Conservation (phyloP, 2,113 vertebrate species). For the Cyphomyrus plagiostoma region DNA sequence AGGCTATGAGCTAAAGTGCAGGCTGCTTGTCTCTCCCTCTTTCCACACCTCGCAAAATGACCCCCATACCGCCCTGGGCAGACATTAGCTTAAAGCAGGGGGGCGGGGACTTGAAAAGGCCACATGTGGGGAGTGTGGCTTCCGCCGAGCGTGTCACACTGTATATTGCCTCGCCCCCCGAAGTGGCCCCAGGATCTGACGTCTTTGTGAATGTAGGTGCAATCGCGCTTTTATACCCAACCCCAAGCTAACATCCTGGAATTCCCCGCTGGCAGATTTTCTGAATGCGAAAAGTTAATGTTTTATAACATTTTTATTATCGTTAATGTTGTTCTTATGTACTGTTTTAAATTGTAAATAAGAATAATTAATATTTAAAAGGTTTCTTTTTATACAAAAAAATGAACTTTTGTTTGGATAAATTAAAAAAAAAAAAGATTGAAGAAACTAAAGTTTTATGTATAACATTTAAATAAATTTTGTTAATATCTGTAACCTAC, state of each 20-base stretch:
- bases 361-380: conserved; percentile 96
- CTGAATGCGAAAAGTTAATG: conserved; percentile 67
- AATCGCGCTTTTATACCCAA: conserved; percentile 58
- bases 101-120: background rate
- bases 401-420: conserved; percentile 66
- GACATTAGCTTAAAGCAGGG: background rate
- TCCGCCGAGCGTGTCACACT: background rate
- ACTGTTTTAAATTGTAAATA: conserved; percentile 96
- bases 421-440: conserved; percentile 60
- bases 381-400: conserved; percentile 72
- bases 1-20: background rate
- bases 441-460: conserved; percentile 76
- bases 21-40: background rate
- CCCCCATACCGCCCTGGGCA: background rate
- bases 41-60: background rate
- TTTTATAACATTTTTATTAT: conserved; percentile 85
- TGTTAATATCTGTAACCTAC: conserved; percentile 51
- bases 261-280: conserved; percentile 67
- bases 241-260: conserved; percentile 64
- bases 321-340: conserved; percentile 70
- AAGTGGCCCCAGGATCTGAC: background rate
- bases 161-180: background rate
- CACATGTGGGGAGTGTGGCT: background rate
- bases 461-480: conserved; percentile 72
- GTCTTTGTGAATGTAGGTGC: conserved; percentile 63